These are phyloP conservation scores for Tauraco erythrolophus DNA, from an alignment of 2,113 vertebrate genomes.

Conservation along the genomic window DNA sequence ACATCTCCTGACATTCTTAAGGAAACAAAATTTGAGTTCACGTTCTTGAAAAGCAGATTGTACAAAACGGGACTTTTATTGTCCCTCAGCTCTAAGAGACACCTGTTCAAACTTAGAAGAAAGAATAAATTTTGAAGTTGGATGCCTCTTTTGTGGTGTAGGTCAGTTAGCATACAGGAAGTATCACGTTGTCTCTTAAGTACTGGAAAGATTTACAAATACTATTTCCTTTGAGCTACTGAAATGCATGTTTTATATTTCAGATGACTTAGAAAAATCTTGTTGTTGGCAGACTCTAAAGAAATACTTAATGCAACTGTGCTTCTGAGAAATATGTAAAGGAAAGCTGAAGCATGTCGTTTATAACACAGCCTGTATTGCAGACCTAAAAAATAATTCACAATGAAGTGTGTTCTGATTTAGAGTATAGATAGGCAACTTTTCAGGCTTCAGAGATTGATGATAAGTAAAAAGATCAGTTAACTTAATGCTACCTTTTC, in stretches of 20 bases:
- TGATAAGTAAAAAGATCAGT: conserved; percentile 10
- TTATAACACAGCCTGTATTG: background rate
- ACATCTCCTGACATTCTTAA: background rate
- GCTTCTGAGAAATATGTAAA: background rate
- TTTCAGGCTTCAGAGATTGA: background rate
- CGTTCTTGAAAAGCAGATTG: background rate
- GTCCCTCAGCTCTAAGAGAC: background rate
- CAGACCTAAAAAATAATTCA: conserved; percentile 1
- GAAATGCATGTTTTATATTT: background rate
- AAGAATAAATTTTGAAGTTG: background rate
- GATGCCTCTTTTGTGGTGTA: background rate
- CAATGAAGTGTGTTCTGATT: background rate
- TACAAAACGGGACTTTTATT: background rate
- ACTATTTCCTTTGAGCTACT: background rate
- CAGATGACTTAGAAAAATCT: background rate
- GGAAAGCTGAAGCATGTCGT: background rate
- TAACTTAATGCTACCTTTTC: conserved; percentile 26
- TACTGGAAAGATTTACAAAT: background rate
- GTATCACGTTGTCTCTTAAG: background rate
- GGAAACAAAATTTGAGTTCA: background rate
- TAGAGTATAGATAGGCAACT: background rate
- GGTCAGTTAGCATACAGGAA: background rate
- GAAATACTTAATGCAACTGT: background rate
- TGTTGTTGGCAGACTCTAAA: background rate
- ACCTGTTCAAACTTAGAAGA: background rate